A percentile compares a stretch with the other conserved stretches of the same genome.
Conservation (phyloP, 2,888 invertebrate species). For the Caenorhabditis doughertyi region DNA sequence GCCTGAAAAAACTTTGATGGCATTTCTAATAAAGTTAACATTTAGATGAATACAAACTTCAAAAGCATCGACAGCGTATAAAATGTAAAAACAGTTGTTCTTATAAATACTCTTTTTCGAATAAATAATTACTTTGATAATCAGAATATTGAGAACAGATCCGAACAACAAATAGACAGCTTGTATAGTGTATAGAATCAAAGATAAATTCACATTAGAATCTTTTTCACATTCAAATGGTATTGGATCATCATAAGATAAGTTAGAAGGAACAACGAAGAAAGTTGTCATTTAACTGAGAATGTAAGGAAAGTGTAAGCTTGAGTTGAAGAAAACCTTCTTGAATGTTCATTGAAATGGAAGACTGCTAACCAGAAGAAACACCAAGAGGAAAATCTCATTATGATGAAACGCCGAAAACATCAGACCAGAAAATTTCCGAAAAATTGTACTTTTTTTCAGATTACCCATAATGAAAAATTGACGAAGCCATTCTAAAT, state of each 20-base stretch:
- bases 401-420: too few relatives aligned
- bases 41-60: too few relatives aligned
- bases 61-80: constrained; percentile 35
- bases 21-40: background rate
- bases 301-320: too few relatives aligned
- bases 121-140: background rate
- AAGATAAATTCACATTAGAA: background rate
- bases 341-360: too few relatives aligned
- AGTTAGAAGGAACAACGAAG: constrained; percentile 13
- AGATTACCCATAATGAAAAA: too few relatives aligned
- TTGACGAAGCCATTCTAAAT: too few relatives aligned
- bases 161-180: constrained; percentile 20
- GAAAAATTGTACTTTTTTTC: too few relatives aligned
- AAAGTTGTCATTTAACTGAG: background rate
- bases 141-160: constrained; percentile 16
- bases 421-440: too few relatives aligned
- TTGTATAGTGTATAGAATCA: constrained; percentile 12
- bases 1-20: too few relatives aligned
- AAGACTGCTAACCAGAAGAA: too few relatives aligned
- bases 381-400: too few relatives aligned
- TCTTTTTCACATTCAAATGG: constrained; percentile 26
- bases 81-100: constrained; percentile 26
- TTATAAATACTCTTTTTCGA: constrained; percentile 18
- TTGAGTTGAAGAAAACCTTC: too few relatives aligned
- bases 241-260: constrained; percentile 26